Base-by-base conservation (phyloP, 2,888 invertebrate genomes). In the Entomobrya proxima region DNA sequence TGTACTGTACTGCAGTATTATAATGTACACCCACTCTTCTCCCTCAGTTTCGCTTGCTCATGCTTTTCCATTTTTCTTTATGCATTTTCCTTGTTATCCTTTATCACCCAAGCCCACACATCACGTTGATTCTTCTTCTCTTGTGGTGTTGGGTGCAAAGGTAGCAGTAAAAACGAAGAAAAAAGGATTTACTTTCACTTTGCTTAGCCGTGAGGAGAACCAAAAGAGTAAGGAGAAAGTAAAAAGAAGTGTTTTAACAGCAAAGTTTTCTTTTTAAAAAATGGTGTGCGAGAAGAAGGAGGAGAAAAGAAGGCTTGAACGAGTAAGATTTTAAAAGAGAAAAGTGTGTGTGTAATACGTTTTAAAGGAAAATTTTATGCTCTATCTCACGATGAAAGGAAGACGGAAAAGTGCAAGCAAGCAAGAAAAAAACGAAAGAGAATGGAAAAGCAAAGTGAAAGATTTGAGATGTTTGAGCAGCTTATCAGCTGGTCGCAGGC, bases 401-500 rank as follows among this genome's bases (percentile, higher is more conserved):
- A 32, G 55, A 47, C 21, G 72, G 44, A 76, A 84, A 84, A 75
- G 84, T 84, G 84, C 84, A 77, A 77, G 84, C 84, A 84, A 77
- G 84, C 84, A 84, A 72, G 69, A 84, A 77, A 55, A 76, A 72
- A 24, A 18, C 18, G 35, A 47, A 52, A 74, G 58, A 47, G 58
- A 72, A 44, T 52, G 67, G 58, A 69, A 40, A 44, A 50, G 69
- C 24, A 75, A 84, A 77, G 52, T 76, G 77, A 84, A 84, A 84
- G 84, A 84, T 84, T 84, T 84, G 76, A 84, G 47, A 84, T 84
- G 84, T 84, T 84, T 84, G 84, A 84, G 84, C 84, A 84, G 84
- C 84, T 84, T 84, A 84, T 84, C 84, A 84, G 84, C 77, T 77
- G 84, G 84, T 69, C 47, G 77, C 84, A 84, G 84, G 80, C 80